phyloP scores from a whole-genome alignment of 2,113 vertebrate species.

The Lepus americanus region DNA sequence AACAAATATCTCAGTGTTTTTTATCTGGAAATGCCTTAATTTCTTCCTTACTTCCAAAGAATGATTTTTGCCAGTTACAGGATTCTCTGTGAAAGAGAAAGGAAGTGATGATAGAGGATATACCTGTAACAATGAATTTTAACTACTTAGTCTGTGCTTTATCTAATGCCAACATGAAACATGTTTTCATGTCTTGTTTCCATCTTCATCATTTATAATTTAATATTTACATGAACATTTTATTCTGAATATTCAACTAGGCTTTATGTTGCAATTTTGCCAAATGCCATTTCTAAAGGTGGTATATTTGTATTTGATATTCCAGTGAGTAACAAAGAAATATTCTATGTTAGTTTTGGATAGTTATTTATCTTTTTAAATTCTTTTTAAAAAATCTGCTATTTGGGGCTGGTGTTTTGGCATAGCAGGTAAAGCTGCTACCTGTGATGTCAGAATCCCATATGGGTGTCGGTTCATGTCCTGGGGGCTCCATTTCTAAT shows the following conservation, averaged over 20 bases:
- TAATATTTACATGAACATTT: slow-evolving; percentile 2
- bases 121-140: not conserved
- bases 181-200: slow-evolving; percentile 31
- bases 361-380: slow-evolving; percentile 35
- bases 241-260: slow-evolving; percentile 28
- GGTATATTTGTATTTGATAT: not conserved
- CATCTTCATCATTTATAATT: slow-evolving; percentile 39
- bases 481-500: too few relatives aligned
- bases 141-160: not conserved
- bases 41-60: not conserved
- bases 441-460: too few relatives aligned
- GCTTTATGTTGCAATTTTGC: not conserved
- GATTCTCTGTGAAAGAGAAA: not conserved
- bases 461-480: too few relatives aligned
- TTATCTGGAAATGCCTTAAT: not conserved
- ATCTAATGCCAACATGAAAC: slow-evolving; percentile 40
- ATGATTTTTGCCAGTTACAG: not conserved
- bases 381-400: not conserved
- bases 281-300: slow-evolving; percentile 38
- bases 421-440: too few relatives aligned
- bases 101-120: too few relatives aligned
- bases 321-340: slow-evolving; percentile 37
- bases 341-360: slow-evolving; percentile 49
- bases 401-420: too few relatives aligned
- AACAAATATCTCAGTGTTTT: not conserved